Conservation (phyloP, 2,113 vertebrate species). For the Hydrolagus affinis region DNA sequence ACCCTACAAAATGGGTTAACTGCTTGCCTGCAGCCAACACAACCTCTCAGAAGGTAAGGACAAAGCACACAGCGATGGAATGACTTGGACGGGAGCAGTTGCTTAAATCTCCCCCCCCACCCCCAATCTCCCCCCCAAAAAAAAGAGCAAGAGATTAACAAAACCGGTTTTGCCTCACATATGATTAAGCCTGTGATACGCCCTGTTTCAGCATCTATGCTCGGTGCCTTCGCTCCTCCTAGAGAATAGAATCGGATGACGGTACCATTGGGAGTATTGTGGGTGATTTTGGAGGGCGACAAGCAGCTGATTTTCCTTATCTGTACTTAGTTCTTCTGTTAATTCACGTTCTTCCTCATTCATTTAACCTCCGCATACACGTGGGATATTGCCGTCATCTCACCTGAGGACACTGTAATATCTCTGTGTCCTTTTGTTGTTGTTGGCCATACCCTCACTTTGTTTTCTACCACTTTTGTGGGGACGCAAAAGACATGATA, state of each 20-base stretch:
- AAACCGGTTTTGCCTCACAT: neutral
- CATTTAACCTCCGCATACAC: neutral
- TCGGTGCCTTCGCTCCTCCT: neutral
- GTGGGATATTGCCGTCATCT: neutral
- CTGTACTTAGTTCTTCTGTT: neutral
- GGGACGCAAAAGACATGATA: too few relatives aligned
- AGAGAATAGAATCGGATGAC: neutral
- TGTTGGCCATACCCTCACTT: too few relatives aligned
- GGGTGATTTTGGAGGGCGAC: neutral
- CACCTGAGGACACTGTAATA: too few relatives aligned
- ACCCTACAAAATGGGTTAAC: conserved; percentile 59
- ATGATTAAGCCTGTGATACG: conserved; percentile 13
- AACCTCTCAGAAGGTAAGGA: conserved; percentile 36
- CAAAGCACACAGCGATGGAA: conserved; percentile 12
- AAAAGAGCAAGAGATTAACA: conserved; percentile 27
- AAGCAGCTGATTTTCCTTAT: neutral
- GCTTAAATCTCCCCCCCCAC: too few relatives aligned
- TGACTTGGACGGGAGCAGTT: conserved; percentile 11
- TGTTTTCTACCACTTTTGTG: too few relatives aligned
- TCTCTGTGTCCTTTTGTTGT: too few relatives aligned
- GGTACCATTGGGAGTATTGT: neutral
- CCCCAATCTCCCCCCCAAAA: too few relatives aligned
- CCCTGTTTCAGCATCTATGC: neutral
- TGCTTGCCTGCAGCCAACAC: conserved; percentile 52
- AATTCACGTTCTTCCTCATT: neutral